Evolutionary conservation across 2,113 vertebrate species (phyloP), one percentile per base, ranked within the genome.

Genomic region (Thymallus thymallus): DNA sequence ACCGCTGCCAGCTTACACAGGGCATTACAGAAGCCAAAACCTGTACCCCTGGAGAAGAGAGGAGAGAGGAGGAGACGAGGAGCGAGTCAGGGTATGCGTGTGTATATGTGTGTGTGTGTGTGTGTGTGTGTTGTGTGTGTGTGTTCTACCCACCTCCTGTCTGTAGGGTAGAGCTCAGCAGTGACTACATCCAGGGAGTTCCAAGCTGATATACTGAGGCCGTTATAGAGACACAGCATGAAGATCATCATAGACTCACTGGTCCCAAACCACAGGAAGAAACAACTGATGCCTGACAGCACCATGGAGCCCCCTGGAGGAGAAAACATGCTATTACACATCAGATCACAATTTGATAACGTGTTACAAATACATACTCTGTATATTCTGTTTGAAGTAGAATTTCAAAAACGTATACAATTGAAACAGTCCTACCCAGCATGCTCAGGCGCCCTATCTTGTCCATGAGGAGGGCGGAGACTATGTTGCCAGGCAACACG

Each of bases 171-270:
- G 41, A 99, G 87, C 80, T 99, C 98, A 65, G 97, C 92, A 0
- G 98, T 99, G 86, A 99, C 94, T 72, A 99, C 97, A 26, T 99
- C 98, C 18, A 99, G 91, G 1, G 97, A 98, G 87, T 99, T 99
- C 98, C 97, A 99, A 0, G 98, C 98, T 0, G 98, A 99, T 87
- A 99, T 99, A 51, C 97, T 99, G 84, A 99, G 93, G 18, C 98
- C 97, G 0, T 99, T 99, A 88, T 99, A 99, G 23, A 99, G 93
- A 67, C 98, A 99, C 26, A 99, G 88, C 97, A 99, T 98, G 71
- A 96, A 98, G 78, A 99, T 98, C 98, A 99, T 98, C 96, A 98
- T 98, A 22, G 98, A 96, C 87, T 98, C 96, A 0, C 97, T 99
- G 85, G 94, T 99, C 84, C 98, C 97, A 62, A 98, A 99, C 96